Evolutionary conservation across 2,797 vertebrate species (phyloP).

Genomic region (Calcarius lapponicus): DNA sequence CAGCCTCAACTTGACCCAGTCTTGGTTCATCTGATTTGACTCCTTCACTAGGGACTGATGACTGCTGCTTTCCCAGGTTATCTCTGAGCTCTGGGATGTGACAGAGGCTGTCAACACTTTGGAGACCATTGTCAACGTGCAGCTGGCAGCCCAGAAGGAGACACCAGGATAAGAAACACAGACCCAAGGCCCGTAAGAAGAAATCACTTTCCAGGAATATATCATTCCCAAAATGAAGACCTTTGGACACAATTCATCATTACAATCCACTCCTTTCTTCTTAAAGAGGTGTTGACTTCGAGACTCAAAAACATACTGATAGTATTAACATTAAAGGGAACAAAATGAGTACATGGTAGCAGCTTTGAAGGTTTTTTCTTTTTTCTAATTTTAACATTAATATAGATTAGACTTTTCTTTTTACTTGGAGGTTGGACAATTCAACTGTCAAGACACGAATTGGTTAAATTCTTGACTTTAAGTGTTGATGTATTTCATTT

Average conservation of each 20-base stretch:
- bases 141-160: neutral
- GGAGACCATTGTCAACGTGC: neutral
- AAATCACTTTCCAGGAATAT: neutral
- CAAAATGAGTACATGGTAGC: neutral
- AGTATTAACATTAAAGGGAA: neutral
- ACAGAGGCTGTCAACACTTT: neutral
- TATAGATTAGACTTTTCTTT: neutral
- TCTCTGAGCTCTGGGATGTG: neutral
- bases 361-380: neutral
- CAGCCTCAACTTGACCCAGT: neutral
- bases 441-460: neutral
- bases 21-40: neutral
- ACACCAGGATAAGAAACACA: neutral
- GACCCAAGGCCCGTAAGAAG: neutral
- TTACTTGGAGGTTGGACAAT: neutral
- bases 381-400: neutral
- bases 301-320: neutral
- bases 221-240: neutral
- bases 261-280: neutral
- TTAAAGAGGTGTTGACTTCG: neutral
- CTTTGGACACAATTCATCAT: neutral
- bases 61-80: neutral
- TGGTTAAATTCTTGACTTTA: neutral
- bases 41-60: neutral
- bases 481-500: neutral